Base-by-base conservation (phyloP, 2,888 invertebrate genomes). In the Erebia aethiops region DNA sequence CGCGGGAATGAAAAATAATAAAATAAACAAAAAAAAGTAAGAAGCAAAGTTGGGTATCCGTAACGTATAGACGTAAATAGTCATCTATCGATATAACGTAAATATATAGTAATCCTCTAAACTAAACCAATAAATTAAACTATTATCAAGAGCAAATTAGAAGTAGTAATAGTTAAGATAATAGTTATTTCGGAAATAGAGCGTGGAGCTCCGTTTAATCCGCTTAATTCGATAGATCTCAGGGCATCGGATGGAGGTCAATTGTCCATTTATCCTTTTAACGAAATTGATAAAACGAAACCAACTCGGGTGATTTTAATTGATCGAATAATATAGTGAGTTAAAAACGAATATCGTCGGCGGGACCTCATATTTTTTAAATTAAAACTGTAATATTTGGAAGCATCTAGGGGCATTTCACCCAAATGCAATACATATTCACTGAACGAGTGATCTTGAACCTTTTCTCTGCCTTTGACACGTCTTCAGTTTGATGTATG, bases 221-320 rank as follows among this genome's bases (percentile, higher is more conserved):
- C 85, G 82, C 83, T 89, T 90, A 90, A 92, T 92, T 90, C 86
- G 83, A 90, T 89, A 88, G 89, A 88, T 87, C 83, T 78, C 82
- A 86, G 88, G 84, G 82, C 88, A 88, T 89, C 81, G 82, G 81
- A 92, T 92, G 88, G 91, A 92, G 92, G 92, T 92, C 93, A 92
- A 93, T 93, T 92, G 92, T 90, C 92, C 92, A 91, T 92, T 93
- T 92, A 93, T 92, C 92, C 92, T 87, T 89, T 93, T 93, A 92
- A 92, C 91, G 81, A 86, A 93, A 93, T 93, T 92, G 92, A 92
- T 92, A 92, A 92, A 93, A 93, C 88, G 92, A 84, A 90, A 87
- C 91, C 82, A 89, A 89, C 87, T 87, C 83, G 88, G 88, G 86
- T 87, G 86, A 87, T 87, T 91, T 92, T 92, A 92, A 92, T 92